Percentiles rank a stretch among this genome's conserved stretches.
phyloP scores from a whole-genome alignment of 2,888 invertebrate genomes.

The Blastobasis adustella region DNA sequence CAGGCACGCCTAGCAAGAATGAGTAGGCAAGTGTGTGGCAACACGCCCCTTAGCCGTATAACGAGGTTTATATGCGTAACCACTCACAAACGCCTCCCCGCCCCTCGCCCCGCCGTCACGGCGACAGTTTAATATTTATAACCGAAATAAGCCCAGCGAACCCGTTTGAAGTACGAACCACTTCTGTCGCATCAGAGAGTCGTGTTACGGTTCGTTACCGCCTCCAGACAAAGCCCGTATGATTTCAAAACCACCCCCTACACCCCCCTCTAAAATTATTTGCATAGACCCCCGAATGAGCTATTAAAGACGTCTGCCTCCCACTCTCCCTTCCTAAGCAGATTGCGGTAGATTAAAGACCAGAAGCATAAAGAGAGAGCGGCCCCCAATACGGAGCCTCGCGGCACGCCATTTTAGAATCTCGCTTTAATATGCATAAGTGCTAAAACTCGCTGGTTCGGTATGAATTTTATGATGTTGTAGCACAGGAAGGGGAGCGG shows the following conservation, averaged over 20 bases:
- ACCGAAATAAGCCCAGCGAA: constrained; percentile 51
- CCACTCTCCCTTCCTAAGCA: constrained; percentile 61
- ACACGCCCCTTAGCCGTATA: constrained; percentile 35
- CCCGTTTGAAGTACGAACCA: constrained; percentile 59
- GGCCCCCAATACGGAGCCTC: constrained; percentile 35
- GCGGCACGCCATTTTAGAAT: constrained; percentile 49
- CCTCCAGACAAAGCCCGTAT: constrained; percentile 71
- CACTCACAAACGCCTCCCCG: constrained; percentile 34
- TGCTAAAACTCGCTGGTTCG: constrained; percentile 49
- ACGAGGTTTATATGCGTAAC: constrained; percentile 55
- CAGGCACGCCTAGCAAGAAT: constrained; percentile 16
- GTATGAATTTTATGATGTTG: constrained; percentile 59
- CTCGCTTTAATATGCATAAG: constrained; percentile 54
- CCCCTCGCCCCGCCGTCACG: constrained; percentile 30
- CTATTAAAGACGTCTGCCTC: constrained; percentile 70
- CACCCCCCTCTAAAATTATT: constrained; percentile 59
- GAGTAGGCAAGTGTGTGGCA: constrained; percentile 13
- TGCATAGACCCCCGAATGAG: constrained; percentile 73
- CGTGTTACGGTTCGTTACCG: constrained; percentile 69
- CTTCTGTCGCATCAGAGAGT: constrained; percentile 65
- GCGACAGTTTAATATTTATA: constrained; percentile 65
- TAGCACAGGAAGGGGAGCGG: constrained; percentile 41
- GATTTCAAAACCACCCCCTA: constrained; percentile 42
- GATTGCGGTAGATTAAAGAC: constrained; percentile 75
- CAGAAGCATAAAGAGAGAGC: constrained; percentile 60